These are phyloP conservation scores for Copsychus sechellarum DNA, from an alignment of 2,113 vertebrate genomes.

Conservation along the genomic window DNA sequence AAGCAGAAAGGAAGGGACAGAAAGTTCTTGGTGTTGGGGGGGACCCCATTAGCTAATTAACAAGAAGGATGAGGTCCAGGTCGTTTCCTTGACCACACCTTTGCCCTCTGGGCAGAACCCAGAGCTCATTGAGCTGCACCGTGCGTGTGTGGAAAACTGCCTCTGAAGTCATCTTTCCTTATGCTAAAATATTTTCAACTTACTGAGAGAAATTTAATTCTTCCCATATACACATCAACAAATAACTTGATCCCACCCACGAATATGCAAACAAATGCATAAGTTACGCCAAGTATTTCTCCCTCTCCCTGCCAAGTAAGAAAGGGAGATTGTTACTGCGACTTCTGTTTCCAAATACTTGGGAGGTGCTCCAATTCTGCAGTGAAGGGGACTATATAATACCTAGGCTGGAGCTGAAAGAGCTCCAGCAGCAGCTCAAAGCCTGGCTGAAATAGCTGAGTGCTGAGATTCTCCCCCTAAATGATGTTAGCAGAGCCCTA, in stretches of 20 bases:
- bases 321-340: conserved; percentile 37
- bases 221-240: conserved; percentile 31
- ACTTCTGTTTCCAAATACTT: conserved; percentile 56
- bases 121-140: not conserved
- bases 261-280: conserved; percentile 53
- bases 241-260: conserved; percentile 41
- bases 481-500: not conserved
- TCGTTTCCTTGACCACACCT: not conserved
- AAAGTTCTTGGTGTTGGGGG: not conserved
- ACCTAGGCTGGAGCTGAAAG: not conserved
- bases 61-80: not conserved
- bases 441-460: not conserved
- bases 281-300: conserved; percentile 41
- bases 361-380: conserved; percentile 27
- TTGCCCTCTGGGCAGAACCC: not conserved
- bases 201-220: conserved; percentile 11
- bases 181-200: conserved; percentile 9
- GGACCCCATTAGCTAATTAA: not conserved
- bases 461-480: not conserved
- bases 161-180: not conserved
- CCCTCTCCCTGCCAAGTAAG: conserved; percentile 40
- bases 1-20: not conserved
- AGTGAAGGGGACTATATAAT: not conserved
- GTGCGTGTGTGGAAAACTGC: not conserved
- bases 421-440: not conserved